Base-by-base conservation (phyloP, 2,888 invertebrate genomes). In the Drosophila formosana region DNA sequence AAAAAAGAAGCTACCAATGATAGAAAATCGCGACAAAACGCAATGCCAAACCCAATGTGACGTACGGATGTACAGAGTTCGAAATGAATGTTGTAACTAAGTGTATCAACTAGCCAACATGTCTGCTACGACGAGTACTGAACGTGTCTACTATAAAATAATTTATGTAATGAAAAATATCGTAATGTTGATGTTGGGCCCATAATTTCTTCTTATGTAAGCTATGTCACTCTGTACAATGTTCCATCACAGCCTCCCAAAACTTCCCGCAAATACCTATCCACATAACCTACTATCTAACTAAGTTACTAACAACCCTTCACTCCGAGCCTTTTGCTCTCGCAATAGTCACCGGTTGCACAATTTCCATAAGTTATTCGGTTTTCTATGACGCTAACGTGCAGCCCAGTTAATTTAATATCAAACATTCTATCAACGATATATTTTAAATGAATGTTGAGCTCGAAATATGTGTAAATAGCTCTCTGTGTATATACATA, bases 121-220 rank as follows among this genome's bases (percentile, higher is more conserved):
- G 67, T 83, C 84, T 80, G 87, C 80, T 66, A 74, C 64, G 65
- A 63, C 64, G 64, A 64, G 79, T 89, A 89, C 89, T 89, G 69
- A 84, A 84, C 79, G 85, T 82, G 79, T 88, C 91, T 91, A 91
- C 90, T 91, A 91, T 91, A 89, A 89, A 89, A 88, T 89, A 90
- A 90, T 91, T 91, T 91, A 91, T 91, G 90, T 91, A 91, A 91
- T 91, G 90, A 91, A 91, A 91, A 91, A 91, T 91, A 91, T 91
- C 91, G 90, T 91, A 91, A 91, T 91, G 90, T 91, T 91, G 90
- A 91, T 91, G 90, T 91, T 91, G 90, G 90, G 90, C 90, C 89
- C 87, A 80, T 80, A 66, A 78, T 68, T 67, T 78, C 62, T 63
- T 58, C 56, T 69, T 78, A 66, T 77, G 49, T 78, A 80, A 46